phyloP scores from a whole-genome alignment of 1,140 invertebrate species.

The Drosophila watanabei region DNA sequence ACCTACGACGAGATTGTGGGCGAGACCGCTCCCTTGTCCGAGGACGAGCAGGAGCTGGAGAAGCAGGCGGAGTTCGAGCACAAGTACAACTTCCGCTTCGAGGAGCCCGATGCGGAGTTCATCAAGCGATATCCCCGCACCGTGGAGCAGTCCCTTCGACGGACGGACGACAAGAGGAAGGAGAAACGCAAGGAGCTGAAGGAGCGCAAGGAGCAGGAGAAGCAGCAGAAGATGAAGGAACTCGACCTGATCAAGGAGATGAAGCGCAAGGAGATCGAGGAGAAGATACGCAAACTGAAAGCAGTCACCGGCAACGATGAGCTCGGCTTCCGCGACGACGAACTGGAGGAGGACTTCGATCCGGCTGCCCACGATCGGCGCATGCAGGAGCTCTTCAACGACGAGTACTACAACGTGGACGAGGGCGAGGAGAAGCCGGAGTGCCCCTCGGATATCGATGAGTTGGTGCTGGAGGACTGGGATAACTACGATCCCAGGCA shows the following conservation, averaged over 20 bases:
- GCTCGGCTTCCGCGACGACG: constrained; percentile 89
- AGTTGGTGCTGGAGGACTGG: constrained; percentile 91
- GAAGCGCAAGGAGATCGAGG: constrained; percentile 95
- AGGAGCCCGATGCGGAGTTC: constrained; percentile 98
- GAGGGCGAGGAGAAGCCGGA: constrained; percentile 92
- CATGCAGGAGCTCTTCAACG: constrained; percentile 95
- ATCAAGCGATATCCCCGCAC: constrained; percentile 96
- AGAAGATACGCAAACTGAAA: constrained; percentile 95
- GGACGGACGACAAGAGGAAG: constrained; percentile 92
- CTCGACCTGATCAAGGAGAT: constrained; percentile 94
- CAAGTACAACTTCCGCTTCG: constrained; percentile 98
- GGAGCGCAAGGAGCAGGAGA: constrained; percentile 93
- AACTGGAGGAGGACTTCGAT: constrained; percentile 96
- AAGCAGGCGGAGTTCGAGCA: constrained; percentile 96
- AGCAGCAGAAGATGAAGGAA: constrained; percentile 93
- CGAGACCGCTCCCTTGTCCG: constrained; percentile 89
- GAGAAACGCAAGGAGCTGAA: constrained; percentile 92
- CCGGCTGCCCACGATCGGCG: constrained; percentile 94
- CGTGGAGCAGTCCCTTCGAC: constrained; percentile 93
- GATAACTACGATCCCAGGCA: constrained; percentile 88
- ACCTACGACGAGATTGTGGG: constrained; percentile 91
- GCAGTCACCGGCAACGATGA: constrained; percentile 94
- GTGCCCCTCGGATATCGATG: constrained; percentile 92
- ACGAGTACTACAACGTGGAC: constrained; percentile 92
- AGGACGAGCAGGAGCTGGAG: constrained; percentile 92